Base-by-base conservation (phyloP, 2,113 vertebrate genomes). In the Campylorhamphus procurvoides region DNA sequence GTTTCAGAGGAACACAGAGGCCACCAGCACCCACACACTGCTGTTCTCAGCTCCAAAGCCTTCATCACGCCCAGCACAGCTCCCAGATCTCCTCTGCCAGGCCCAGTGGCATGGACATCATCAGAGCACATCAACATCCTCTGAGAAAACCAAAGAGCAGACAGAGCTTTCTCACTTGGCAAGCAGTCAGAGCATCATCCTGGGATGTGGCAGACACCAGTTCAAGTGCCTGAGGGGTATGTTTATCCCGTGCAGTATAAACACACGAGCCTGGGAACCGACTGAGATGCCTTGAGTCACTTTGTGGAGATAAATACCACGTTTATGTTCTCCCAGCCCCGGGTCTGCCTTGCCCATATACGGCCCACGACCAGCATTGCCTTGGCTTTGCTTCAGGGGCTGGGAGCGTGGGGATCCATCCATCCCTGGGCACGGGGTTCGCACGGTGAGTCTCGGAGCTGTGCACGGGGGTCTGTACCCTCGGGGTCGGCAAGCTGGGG, bases 401-500 rank as follows among this genome's bases (percentile, higher is more conserved):
- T 1, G 7, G 8, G 31, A 39, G 24, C 1, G 1, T 6, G 28
- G 35, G 64, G 33, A 39, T 86, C 40, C 40, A 39, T 86, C 40
- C 40, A 25, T 22, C 49, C 50, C 31, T 9, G 0, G 1, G 1
- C 17, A 2, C 0, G 7, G 35, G 18, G 28, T 78, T 10, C 0
- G 6, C 78, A 58, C 0, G 47, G 75, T 90, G 88, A 77, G 92
- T 71, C 18, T 58, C 6, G 2, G 74, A 17, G 23, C n/a, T 1
- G 0, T 3, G 33, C 49, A 11, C 2, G 1, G 71, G 39, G 64
- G 8, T 19, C 64, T 0, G 10, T 0, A 0, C 14, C 22, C 50
- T 33, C 1, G 4, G 50, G 64, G 11, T 2, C 1, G 0, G 35
- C 0, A 4, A 18, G 1, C 0, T 15, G 78, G 66, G 23, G 14